Base-by-base conservation (phyloP, 2,797 vertebrate genomes). In the Heterohyrax brucei region DNA sequence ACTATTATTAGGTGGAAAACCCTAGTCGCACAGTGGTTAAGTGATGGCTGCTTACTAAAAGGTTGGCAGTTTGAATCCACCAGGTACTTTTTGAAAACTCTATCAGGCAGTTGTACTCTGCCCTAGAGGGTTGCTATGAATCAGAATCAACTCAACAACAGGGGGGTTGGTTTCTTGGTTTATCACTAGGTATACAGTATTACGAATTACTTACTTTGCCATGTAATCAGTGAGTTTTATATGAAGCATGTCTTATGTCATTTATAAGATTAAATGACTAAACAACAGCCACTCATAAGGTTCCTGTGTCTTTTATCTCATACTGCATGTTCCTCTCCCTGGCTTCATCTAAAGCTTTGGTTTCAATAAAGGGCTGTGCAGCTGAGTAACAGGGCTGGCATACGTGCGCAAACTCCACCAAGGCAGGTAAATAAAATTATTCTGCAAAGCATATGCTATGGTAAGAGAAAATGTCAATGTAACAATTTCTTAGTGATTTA, bases 401-500 rank as follows among this genome's bases (percentile, higher is more conserved):
- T 78, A 61, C 12, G 30, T 26, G 81, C 39, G 9, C 1, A 56
- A 77, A 61, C 16, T 75, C 66, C 61, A 61, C 62, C 21, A 70
- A 33, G 66, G 10, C 28, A 33, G 59, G 19, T 39, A 89, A 19
- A 50, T 75, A 75, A 93, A 92, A 66, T 80, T 75, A 84, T 85
- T 75, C 56, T 53, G 24, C 28, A 78, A 79, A 62, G 2, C 82
- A 6, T 46, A 12, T 30, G 48, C 72, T 0, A 77, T 9, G 24
- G 24, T 66, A 86, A 18, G 80, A 13, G 18, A 85, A 89, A 89
- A 8, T 46, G 39, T 75, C 33, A 86, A 4, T 79, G 84, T 53
- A 78, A 82, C 53, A 53, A 84, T 46, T 81, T 78, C 72, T 33
- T 66, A 87, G 93, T 68, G 30, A 89, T 80, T 61, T 86, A 30